These are phyloP conservation scores for Hylyphantes graminicola DNA, from an alignment of 1,140 invertebrate species.

Conservation along the genomic window DNA sequence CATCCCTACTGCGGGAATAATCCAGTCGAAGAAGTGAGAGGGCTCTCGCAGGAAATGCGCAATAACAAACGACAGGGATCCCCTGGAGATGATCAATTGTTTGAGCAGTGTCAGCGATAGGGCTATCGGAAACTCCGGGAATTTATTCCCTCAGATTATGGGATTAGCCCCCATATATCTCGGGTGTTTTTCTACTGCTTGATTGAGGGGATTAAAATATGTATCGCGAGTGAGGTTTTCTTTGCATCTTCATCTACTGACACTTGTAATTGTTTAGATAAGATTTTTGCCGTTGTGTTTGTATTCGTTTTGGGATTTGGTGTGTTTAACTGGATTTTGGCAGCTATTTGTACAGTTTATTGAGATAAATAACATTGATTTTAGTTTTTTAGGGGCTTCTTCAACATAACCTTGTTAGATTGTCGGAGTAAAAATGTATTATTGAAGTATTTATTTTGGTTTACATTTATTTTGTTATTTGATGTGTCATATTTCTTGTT, in stretches of 20 bases:
- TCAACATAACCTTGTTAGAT: too few species aligned
- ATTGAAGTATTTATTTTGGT: too few species aligned
- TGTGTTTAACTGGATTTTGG: too few species aligned
- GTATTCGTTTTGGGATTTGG: too few species aligned
- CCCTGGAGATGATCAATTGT: slow-evolving; percentile 49
- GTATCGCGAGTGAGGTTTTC: slow-evolving; percentile 31
- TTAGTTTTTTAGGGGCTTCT: too few species aligned
- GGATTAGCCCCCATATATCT: slow-evolving; percentile 33
- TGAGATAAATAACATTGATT: too few species aligned
- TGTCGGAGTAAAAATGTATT: too few species aligned
- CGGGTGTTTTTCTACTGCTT: slow-evolving; percentile 48
- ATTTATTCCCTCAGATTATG: slow-evolving; percentile 37
- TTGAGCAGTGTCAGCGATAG: slow-evolving; percentile 56
- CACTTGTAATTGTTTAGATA: slow-evolving; percentile 56
- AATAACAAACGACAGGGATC: slow-evolving; percentile 55
- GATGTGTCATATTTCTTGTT: too few species aligned
- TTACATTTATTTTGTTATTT: too few species aligned
- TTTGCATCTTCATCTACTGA: slow-evolving; percentile 47
- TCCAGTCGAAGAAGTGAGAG: slow-evolving; percentile 45
- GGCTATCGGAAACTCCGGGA: slow-evolving; percentile 35
- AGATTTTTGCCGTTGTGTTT: slow-evolving; percentile 5
- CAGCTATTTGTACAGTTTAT: too few species aligned
- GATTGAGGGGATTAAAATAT: slow-evolving; percentile 58
- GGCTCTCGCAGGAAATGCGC: slow-evolving; percentile 44
- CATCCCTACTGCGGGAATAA: slow-evolving; percentile 32